Evolutionary conservation across 2,797 vertebrate genomes (phyloP).

Genomic region (Coluber constrictor): DNA sequence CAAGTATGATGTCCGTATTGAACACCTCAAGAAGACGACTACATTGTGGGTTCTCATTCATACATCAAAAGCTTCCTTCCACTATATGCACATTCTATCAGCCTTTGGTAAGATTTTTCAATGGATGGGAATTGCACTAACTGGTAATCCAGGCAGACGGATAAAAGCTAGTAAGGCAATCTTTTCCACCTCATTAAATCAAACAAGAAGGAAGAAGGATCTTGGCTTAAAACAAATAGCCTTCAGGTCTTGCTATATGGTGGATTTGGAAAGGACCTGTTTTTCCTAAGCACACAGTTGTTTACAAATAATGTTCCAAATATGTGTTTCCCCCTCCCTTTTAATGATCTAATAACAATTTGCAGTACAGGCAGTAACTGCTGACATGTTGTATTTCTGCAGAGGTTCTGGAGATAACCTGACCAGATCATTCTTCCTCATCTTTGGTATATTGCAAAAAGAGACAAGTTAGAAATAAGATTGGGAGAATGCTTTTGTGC

Average conservation of each 20-base stretch:
- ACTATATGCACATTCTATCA: not conserved
- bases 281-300: not conserved
- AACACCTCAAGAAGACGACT: not conserved
- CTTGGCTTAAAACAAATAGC: not conserved
- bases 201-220: not conserved
- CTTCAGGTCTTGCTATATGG: no score
- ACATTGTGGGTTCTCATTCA: not conserved
- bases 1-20: not conserved
- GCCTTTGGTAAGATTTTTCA: not conserved
- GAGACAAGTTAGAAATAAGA: not conserved
- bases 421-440: no score
- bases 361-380: not conserved
- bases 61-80: not conserved
- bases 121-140: not conserved
- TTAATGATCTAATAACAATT: not conserved
- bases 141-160: not conserved
- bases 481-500: not conserved
- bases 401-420: not conserved
- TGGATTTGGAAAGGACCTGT: not conserved
- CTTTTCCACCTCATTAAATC: not conserved
- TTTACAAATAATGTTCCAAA: not conserved
- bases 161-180: not conserved
- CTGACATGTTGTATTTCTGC: not conserved
- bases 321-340: not conserved
- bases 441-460: not conserved